These are phyloP conservation scores for Dasypus novemcinctus DNA, from an alignment of 2,113 vertebrate genomes.

Conservation along the genomic window DNA sequence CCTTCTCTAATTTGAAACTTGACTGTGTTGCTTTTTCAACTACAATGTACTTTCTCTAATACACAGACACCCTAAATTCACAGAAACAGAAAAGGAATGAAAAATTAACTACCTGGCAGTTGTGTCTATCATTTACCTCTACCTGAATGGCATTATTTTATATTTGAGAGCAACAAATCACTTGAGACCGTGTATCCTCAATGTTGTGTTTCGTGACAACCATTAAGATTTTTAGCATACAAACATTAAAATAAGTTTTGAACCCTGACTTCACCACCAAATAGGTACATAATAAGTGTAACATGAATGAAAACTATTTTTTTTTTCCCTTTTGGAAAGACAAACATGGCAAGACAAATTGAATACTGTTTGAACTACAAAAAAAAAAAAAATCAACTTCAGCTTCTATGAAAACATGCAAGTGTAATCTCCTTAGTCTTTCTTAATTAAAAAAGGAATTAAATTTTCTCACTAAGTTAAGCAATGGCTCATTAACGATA, in stretches of 20 bases:
- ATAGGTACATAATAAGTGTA: too few relatives aligned
- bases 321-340: neutral
- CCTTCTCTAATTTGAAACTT: neutral
- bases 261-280: neutral
- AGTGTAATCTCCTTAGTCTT: neutral
- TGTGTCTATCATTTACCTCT: neutral
- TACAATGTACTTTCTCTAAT: neutral
- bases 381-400: conserved; percentile 16
- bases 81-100: neutral
- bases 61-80: neutral
- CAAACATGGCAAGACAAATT: neutral
- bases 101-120: neutral
- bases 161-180: conserved; percentile 5
- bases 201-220: neutral
- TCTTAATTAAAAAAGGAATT: neutral
- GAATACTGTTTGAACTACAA: neutral
- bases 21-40: neutral
- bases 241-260: neutral
- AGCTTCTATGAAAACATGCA: neutral
- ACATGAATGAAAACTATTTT: neutral
- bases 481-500: neutral
- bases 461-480: neutral
- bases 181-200: neutral
- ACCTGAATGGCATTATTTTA: neutral
- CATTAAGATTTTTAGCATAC: neutral